These are phyloP conservation scores for Synergus umbraculus DNA, from an alignment of 2,888 invertebrate genomes.

Conservation along the genomic window DNA sequence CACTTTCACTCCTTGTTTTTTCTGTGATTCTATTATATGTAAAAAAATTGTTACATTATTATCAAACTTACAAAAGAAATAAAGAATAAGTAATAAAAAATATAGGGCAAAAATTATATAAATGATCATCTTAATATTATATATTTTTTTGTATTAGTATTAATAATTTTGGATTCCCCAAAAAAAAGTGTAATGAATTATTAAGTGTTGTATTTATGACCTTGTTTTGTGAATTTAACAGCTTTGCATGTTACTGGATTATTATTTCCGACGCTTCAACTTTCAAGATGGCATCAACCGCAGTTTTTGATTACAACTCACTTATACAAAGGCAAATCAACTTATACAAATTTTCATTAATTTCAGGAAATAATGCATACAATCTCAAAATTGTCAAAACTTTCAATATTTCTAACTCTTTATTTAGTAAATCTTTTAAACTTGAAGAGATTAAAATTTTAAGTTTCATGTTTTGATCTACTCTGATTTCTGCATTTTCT, in stretches of 20 bases:
- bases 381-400: background rate
- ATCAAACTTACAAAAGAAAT: too few species aligned
- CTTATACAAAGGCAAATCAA: background rate
- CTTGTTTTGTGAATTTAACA: conserved; percentile 32
- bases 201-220: conserved; percentile 13
- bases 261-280: conserved; percentile 15
- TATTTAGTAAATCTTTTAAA: background rate
- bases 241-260: conserved; percentile 21
- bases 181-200: background rate
- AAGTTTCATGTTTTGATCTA: background rate
- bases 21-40: too few species aligned
- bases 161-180: background rate
- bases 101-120: too few species aligned
- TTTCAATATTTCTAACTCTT: background rate
- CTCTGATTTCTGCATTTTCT: background rate
- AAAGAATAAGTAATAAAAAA: too few species aligned
- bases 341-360: background rate
- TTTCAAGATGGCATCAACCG: conserved; percentile 4
- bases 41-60: too few species aligned
- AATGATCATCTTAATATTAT: too few species aligned
- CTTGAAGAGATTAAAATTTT: background rate
- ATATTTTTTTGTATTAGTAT: too few species aligned
- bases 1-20: too few species aligned
- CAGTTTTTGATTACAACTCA: conserved; percentile 5
- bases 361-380: background rate